Percentiles rank a stretch among this genome's conserved stretches.
Conservation (phyloP, 2,113 vertebrate genomes). For the Serinus canaria region DNA sequence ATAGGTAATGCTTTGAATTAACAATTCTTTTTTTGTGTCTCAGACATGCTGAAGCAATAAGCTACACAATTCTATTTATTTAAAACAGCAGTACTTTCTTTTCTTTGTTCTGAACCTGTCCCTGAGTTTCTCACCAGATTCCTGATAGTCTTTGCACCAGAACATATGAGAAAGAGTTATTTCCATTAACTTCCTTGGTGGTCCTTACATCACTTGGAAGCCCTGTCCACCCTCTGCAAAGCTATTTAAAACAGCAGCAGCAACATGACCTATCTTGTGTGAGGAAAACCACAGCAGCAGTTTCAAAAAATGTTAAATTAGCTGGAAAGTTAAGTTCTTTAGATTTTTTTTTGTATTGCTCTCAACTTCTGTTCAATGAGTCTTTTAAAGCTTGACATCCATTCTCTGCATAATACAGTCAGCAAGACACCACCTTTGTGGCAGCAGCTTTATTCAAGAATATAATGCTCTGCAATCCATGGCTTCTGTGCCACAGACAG, state of each 20-base stretch:
- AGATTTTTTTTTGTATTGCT: not conserved
- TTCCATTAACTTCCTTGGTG: not conserved
- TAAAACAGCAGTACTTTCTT: not conserved
- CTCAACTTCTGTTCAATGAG: not conserved
- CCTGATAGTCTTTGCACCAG: not conserved
- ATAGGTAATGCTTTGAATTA: not conserved
- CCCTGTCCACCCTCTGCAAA: not conserved
- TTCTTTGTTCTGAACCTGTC: not conserved
- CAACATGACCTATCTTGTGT: not conserved
- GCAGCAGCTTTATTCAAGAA: not conserved
- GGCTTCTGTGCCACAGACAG: not conserved
- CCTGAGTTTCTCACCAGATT: not conserved
- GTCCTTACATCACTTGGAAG: not conserved
- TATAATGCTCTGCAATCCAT: not conserved
- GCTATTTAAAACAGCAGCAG: not conserved
- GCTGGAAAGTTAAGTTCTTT: not conserved
- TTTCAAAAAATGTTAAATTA: not conserved
- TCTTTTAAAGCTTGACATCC: not conserved
- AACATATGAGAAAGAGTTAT: not conserved
- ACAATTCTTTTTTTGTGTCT: not conserved
- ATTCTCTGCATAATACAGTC: not conserved
- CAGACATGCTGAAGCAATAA: not conserved
- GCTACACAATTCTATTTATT: not conserved
- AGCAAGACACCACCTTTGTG: not conserved
- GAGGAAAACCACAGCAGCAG: not conserved